Conservation (phyloP, 1,140 invertebrate genomes). For the Diorhabda elongata region DNA sequence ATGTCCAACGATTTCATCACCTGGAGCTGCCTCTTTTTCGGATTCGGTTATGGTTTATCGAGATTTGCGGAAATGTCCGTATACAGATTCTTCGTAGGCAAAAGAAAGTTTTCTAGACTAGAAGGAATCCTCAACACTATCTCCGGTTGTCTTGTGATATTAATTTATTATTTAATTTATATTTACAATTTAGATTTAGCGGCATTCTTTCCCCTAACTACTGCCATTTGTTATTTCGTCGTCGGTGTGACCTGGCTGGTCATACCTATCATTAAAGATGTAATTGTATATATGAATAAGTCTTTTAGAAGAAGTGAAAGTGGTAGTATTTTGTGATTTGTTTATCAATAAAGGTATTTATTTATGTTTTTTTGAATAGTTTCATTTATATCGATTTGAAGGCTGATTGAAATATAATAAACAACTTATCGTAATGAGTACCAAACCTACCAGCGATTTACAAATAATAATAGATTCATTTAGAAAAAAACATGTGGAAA, state of each 20-base stretch:
- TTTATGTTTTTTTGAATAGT: neutral
- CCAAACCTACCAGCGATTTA: no score
- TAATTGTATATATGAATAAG: conserved; percentile 10
- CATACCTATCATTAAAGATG: conserved; percentile 22
- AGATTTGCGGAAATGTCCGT: conserved; percentile 30
- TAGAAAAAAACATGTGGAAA: no score
- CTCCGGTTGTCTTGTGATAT: conserved; percentile 30
- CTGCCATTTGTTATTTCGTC: conserved; percentile 25
- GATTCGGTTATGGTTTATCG: conserved; percentile 35
- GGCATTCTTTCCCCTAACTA: conserved; percentile 1
- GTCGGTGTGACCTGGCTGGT: conserved; percentile 30
- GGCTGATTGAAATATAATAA: no score
- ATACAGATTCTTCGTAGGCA: conserved; percentile 27
- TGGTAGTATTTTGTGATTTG: neutral
- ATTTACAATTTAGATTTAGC: conserved; percentile 24
- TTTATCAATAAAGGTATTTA: neutral
- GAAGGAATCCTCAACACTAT: conserved; percentile 30
- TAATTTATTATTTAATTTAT: conserved; percentile 38
- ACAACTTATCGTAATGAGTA: no score
- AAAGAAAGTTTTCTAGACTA: conserved; percentile 27
- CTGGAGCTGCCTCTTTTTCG: conserved; percentile 34
- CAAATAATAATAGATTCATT: no score
- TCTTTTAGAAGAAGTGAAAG: conserved; percentile 4
- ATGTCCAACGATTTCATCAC: conserved; percentile 34
- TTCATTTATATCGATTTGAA: no score